phyloP scores from a whole-genome alignment of 1,140 invertebrate species.

The Penaeus japonicus region DNA sequence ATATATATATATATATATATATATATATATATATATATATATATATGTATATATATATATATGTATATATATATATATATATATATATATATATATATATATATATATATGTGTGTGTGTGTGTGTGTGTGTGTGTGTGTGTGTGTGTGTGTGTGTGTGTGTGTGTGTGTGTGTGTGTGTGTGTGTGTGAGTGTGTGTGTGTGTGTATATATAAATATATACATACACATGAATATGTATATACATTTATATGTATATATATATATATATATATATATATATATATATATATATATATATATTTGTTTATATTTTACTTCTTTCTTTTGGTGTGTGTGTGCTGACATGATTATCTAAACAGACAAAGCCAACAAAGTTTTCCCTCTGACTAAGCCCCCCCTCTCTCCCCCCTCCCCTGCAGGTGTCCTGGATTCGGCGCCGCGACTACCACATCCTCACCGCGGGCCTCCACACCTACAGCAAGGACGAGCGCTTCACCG shows the following conservation, averaged over 20 bases:
- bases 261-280: neutral
- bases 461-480: constrained; percentile 89
- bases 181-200: too few relatives aligned
- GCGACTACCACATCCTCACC: constrained; percentile 92
- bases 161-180: too few relatives aligned
- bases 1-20: neutral
- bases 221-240: too few relatives aligned
- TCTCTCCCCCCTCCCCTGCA: constrained; percentile 6
- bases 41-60: neutral
- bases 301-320: too few relatives aligned
- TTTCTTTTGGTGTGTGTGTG: too few relatives aligned
- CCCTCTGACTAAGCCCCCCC: neutral
- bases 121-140: too few relatives aligned
- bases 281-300: neutral
- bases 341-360: neutral
- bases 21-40: neutral
- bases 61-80: neutral
- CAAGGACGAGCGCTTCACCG: constrained; percentile 88
- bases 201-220: too few relatives aligned
- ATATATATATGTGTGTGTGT: too few relatives aligned
- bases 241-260: too few relatives aligned
- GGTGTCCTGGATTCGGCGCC: constrained; percentile 63
- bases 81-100: constrained; percentile 1
- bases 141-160: too few relatives aligned
- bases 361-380: neutral